Conservation (phyloP, 2,797 vertebrate species). For the Rhadinocentrus ornatus region DNA sequence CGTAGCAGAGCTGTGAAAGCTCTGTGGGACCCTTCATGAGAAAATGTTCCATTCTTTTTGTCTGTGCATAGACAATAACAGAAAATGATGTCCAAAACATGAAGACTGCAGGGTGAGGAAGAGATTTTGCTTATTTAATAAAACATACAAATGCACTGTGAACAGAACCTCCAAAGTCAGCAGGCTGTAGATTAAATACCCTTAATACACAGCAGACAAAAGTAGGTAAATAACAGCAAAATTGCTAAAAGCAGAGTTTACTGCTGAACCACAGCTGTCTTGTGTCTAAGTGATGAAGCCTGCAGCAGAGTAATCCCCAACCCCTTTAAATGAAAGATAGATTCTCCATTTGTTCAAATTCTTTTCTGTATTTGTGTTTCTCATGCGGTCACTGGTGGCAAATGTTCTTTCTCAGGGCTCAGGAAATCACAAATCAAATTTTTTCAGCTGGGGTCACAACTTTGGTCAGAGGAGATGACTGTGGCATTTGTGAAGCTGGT, state of each 20-base stretch:
- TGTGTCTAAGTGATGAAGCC: conserved; percentile 10
- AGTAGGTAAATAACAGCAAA: background rate
- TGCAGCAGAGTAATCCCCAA: background rate
- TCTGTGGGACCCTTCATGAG: background rate
- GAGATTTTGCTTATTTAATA: background rate
- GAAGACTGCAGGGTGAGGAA: background rate
- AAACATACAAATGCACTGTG: background rate
- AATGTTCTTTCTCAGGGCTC: conserved; percentile 28
- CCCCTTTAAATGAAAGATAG: conserved; percentile 6
- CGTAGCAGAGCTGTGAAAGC: background rate
- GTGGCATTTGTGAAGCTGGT: background rate
- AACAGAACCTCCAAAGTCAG: background rate
- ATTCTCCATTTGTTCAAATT: conserved; percentile 39
- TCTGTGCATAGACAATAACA: background rate
- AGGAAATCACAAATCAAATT: conserved; percentile 70
- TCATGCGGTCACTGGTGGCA: conserved; percentile 37
- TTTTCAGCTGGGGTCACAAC: conserved; percentile 16
- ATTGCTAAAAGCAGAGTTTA: background rate
- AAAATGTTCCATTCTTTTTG: background rate
- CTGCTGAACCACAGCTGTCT: conserved; percentile 34
- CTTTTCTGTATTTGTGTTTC: conserved; percentile 50
- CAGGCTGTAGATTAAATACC: background rate
- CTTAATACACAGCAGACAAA: background rate
- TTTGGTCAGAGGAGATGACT: conserved; percentile 13
- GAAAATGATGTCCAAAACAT: background rate